Base-by-base conservation (phyloP, 2,888 invertebrate genomes). In the Lithodes maja region DNA sequence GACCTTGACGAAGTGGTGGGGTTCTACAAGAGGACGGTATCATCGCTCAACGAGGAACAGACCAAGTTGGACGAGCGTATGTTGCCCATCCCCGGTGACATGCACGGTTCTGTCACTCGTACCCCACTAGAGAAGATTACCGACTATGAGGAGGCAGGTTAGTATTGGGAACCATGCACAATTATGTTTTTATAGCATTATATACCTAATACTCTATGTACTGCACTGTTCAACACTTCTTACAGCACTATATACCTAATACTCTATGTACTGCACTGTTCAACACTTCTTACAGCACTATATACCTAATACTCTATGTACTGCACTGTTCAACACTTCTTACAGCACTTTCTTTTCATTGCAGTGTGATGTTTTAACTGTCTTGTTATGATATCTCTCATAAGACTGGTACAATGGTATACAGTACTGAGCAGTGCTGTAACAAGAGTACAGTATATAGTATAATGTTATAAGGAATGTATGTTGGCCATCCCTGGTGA, bases 1-100 rank as follows among this genome's bases (percentile, higher is more conserved):
- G 95, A 97, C 93, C 94, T 97, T 81, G 94, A 94, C n/a, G 97
- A 97, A 94, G 95, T 96, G 12, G 96, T 95, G 87, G 94, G 94
- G 50, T 96, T 96, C 92, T 98, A 96, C 93, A 88, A 95, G 81
- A 95, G 95, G 89, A 96, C 96, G 0, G 95, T 95, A 68, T 94
- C 95, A 15, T 95, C 95, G 0, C 94, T 95, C 7, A 95, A 95
- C 92, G 95, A 95, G 84, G 92, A 93, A 68, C 95, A 96, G 92
- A 94, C 95, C 49, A 97, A 96, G 93, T 93, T 97, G 75, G 98
- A 98, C 93, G 96, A 96, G 91, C 95, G 96, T 91, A 95, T 99
- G 93, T 96, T 97, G 93, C 98, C 98, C 0, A 96, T 99, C 85
- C 97, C 98, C 0, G 94, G 96, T n/a, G 95, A 96, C 12, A 96